These are phyloP conservation scores for Lasioglossum leucozonium DNA, from an alignment of 2,888 invertebrate genomes.

Conservation along the genomic window DNA sequence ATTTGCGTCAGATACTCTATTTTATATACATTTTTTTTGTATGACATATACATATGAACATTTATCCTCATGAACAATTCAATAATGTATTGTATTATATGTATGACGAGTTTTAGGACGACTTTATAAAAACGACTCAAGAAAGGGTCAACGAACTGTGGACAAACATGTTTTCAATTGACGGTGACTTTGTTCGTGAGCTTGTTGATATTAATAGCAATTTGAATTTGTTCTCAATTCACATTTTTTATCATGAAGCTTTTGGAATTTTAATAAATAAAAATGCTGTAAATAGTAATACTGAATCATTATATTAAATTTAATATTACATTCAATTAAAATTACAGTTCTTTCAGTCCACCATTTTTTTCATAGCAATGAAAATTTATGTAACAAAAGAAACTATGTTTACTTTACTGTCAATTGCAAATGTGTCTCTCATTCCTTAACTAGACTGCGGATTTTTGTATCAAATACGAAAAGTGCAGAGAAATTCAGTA, in stretches of 20 bases:
- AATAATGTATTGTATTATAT: too few species aligned
- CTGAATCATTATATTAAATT: too few species aligned
- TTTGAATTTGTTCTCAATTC: background rate
- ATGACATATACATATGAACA: background rate
- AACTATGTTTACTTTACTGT: background rate
- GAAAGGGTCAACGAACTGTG: background rate
- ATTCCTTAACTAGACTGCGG: background rate
- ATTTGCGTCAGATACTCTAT: constrained; percentile 5
- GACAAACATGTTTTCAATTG: constrained; percentile 3
- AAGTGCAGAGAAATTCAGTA: background rate
- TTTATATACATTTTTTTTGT: constrained; percentile 6
- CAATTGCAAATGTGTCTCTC: background rate
- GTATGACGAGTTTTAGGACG: background rate
- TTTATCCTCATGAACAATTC: constrained; percentile 1
- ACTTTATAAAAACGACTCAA: background rate
- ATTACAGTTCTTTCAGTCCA: background rate
- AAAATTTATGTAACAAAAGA: background rate
- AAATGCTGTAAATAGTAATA: too few species aligned
- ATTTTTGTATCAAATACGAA: background rate
- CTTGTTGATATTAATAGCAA: background rate
- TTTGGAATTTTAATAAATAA: background rate
- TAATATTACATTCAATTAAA: background rate
- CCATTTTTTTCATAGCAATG: background rate
- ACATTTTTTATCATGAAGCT: background rate
- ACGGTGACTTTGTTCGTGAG: background rate